Conservation (phyloP, 2,797 vertebrate species). For the Cetoscarus ocellatus region DNA sequence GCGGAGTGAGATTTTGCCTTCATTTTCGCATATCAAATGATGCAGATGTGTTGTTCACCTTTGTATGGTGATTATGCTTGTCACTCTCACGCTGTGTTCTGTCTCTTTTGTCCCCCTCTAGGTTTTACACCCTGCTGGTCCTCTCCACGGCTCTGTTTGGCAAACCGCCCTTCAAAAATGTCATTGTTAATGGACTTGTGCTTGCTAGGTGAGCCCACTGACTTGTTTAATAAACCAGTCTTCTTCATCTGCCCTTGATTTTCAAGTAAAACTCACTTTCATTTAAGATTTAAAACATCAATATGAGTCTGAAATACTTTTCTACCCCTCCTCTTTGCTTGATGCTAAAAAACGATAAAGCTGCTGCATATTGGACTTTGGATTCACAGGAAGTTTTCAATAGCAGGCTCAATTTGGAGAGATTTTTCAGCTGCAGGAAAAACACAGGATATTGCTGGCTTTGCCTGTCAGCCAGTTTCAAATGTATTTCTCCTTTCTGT, state of each 20-base stretch:
- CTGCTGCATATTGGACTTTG: not conserved
- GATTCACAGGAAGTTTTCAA: not conserved
- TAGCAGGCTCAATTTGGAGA: not conserved
- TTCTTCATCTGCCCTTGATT: not conserved
- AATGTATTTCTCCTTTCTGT: not conserved
- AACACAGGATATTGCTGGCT: not conserved
- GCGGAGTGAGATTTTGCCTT: no score
- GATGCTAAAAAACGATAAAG: not conserved
- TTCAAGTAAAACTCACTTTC: not conserved
- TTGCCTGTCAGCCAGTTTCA: not conserved
- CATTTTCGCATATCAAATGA: no score
- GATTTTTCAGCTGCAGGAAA: conserved; percentile 5
- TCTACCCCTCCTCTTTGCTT: not conserved
- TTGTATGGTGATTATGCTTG: no score
- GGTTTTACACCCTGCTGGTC: conserved; percentile 98
- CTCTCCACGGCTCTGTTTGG: conserved; percentile 97
- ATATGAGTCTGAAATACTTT: not conserved
- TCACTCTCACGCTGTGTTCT: conserved; percentile 22
- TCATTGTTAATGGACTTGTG: conserved; percentile 96
- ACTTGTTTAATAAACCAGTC: not conserved
- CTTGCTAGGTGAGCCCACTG: conserved; percentile 89
- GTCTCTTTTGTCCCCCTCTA: conserved; percentile 58
- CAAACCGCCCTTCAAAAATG: conserved; percentile 96
- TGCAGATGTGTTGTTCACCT: no score
- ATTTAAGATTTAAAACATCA: not conserved